Evolutionary conservation across 92 coral and sea anemone species (phyloP).

Genomic region (Plumapathes pennacea): DNA sequence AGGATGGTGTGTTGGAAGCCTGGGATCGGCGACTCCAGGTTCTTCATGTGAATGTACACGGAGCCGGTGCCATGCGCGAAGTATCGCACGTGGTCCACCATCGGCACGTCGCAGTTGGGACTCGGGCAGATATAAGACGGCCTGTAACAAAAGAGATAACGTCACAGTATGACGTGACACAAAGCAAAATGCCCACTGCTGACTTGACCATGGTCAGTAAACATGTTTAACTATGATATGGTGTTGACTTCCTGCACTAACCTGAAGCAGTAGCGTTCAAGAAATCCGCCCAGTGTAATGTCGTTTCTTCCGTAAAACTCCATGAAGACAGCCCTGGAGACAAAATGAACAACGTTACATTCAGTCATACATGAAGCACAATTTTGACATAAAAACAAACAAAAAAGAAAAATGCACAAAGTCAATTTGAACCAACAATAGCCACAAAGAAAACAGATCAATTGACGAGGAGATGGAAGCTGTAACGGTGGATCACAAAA

Average conservation of each 20-base stretch:
- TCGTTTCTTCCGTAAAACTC: slow-evolving; percentile 96
- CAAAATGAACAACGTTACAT: background rate
- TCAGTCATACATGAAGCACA: background rate
- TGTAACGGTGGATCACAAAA: no score
- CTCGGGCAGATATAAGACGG: slow-evolving; percentile 96
- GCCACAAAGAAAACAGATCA: no score
- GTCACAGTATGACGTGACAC: background rate
- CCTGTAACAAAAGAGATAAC: slow-evolving; percentile 34
- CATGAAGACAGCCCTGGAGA: slow-evolving; percentile 94
- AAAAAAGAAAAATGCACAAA: no score
- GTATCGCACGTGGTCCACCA: slow-evolving; percentile 97
- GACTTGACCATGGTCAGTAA: no score
- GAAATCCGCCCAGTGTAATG: slow-evolving; percentile 94
- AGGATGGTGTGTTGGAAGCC: slow-evolving; percentile 90
- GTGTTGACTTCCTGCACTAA: no score
- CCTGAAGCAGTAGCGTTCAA: slow-evolving; percentile 99
- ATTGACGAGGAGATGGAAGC: no score
- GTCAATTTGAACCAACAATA: background rate
- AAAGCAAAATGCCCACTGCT: background rate
- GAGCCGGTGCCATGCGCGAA: slow-evolving; percentile 97
- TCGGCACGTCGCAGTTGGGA: slow-evolving; percentile 95
- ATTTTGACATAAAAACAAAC: no score
- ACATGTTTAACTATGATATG: no score
- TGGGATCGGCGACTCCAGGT: slow-evolving; percentile 96
- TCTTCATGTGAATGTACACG: slow-evolving; percentile 94